Conservation (phyloP, 2,113 vertebrate species). For the Numenius arquata region DNA sequence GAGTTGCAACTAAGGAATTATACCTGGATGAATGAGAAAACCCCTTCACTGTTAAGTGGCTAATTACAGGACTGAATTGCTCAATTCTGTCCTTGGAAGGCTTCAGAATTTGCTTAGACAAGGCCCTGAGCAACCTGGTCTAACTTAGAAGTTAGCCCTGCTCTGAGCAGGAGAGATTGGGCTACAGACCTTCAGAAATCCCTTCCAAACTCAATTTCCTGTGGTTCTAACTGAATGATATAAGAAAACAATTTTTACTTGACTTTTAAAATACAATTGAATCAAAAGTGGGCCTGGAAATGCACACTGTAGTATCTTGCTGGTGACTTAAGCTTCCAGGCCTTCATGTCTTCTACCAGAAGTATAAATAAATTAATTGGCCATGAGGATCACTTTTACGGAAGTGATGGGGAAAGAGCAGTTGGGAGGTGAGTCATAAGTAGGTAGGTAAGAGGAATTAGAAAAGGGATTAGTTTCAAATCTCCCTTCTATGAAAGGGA, state of each 20-base stretch:
- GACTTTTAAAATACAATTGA: background rate
- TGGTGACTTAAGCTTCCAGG: background rate
- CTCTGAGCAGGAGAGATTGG: background rate
- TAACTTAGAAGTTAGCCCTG: background rate
- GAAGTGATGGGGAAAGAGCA: background rate
- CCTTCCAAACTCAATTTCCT: rapidly evolving
- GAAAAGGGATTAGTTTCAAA: background rate
- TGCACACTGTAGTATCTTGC: background rate
- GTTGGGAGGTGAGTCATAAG: background rate
- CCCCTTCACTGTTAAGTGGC: background rate
- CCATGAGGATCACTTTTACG: background rate
- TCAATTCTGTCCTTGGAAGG: background rate
- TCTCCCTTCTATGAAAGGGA: background rate
- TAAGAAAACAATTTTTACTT: background rate
- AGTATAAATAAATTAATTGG: background rate
- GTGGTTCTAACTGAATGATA: background rate
- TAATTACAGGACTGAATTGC: background rate
- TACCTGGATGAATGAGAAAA: background rate
- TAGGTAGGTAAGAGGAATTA: background rate
- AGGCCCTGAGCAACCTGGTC: background rate
- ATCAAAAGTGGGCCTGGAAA: background rate
- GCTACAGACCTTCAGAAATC: background rate
- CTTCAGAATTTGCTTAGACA: background rate
- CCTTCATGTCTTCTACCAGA: background rate
- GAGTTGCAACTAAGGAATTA: background rate